Conservation (phyloP, 1,140 invertebrate species). For the Drosophila chauvacae region DNA sequence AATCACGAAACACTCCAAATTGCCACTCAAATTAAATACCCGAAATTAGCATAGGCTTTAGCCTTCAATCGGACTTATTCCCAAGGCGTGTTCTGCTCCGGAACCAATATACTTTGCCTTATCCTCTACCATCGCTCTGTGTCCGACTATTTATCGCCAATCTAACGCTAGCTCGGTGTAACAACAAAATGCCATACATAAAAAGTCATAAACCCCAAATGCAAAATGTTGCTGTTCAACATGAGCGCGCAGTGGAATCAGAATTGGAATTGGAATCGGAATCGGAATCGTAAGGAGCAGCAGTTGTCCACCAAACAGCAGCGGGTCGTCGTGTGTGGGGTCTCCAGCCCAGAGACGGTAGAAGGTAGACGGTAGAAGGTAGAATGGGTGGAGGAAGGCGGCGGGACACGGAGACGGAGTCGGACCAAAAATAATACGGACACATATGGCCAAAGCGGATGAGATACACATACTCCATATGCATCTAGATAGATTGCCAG, state of each 20-base stretch:
- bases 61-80: slow-evolving; percentile 20
- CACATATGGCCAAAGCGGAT: slow-evolving; percentile 40
- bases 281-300: slow-evolving; percentile 35
- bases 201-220: slow-evolving; percentile 41
- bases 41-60: slow-evolving; percentile 21
- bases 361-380: slow-evolving; percentile 2
- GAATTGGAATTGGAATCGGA: slow-evolving; percentile 15
- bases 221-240: slow-evolving; percentile 64
- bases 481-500: slow-evolving; percentile 41
- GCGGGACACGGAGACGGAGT: background rate
- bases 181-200: slow-evolving; percentile 47
- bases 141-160: slow-evolving; percentile 47
- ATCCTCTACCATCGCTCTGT: slow-evolving; percentile 38
- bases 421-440: slow-evolving; percentile 34
- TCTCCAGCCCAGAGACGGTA: slow-evolving; percentile 11
- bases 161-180: slow-evolving; percentile 47
- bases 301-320: slow-evolving; percentile 6
- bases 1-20: slow-evolving; percentile 20
- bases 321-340: slow-evolving; percentile 53
- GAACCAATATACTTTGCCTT: slow-evolving; percentile 39
- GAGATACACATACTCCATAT: slow-evolving; percentile 36
- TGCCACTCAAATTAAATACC: slow-evolving; percentile 19
- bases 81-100: slow-evolving; percentile 18
- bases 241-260: slow-evolving; percentile 39
- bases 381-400: background rate